Evolutionary conservation across 2,113 vertebrate genomes (phyloP), one percentile per base, ranked within the genome.

Genomic region (Nymphicus hollandicus): DNA sequence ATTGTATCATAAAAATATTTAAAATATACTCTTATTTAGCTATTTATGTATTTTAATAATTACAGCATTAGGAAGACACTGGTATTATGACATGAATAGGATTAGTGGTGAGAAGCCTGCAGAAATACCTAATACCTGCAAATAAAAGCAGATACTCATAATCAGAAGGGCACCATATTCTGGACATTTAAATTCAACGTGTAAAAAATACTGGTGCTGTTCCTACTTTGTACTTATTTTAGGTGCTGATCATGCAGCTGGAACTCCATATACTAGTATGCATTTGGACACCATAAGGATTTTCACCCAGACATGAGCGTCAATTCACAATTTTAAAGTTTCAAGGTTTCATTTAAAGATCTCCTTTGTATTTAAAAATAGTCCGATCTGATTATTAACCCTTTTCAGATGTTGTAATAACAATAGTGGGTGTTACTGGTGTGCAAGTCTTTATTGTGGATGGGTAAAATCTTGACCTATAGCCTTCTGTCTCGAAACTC

Each of bases 251-350:
- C 23, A 6, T 88, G 88, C 27, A 60, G 8, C 14, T 71, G 50
- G 20, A 20, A 39, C 24, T 43, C 43, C 0, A 0, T 49, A 13
- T 68, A 19, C 8, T 47, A 19, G 9, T 33, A 17, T 39, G 29
- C 20, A 35, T 83, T 74, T 90, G 50, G 27, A 13, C 29, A 60
- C 41, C 13, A 78, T 24, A 61, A 46, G 17, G 13, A 2, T 66
- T 92, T 86, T 87, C 47, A 81, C 33, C 28, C 4, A 46, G 73
- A 47, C 8, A 0, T 27, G 35, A 68, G 9, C 9, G 2, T 79
- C 24, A 31, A 0, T 52, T 91, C 52, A 41, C 29, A 41, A 6
- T 76, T 37, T 52, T 49, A 10, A 72, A 68, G 13, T 74, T 50
- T 44, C 31, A 81, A 61, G 18, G 13, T 82, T 87, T 94, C 20